Base-by-base conservation (phyloP, 2,888 invertebrate genomes). In the Mycalesis mineus region DNA sequence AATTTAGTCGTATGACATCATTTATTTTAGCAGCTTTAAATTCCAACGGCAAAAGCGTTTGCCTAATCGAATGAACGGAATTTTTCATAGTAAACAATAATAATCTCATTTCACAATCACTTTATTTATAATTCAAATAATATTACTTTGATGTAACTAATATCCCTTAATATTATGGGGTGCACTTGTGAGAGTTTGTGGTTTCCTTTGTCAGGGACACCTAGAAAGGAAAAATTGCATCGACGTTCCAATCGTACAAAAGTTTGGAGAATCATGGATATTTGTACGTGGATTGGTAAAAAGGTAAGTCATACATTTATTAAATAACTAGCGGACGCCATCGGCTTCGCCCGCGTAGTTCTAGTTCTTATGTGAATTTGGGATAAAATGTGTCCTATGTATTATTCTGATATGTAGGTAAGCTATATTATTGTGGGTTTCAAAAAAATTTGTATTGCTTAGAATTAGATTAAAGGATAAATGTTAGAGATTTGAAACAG, bases 221-320 rank as follows among this genome's bases (percentile, higher is more conserved):
- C 84, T 13, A 70, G 82, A 31, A 82, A 74, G 63, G 88, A 87
- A 31, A 80, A 72, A 59, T 73, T 57, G 42, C 60, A 69, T 48
- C 75, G 86, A 4, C 76, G 84, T 11, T 74, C 67, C 36, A 69
- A 64, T 51, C 83, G 79, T 55, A 62, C 81, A 1, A 84, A 76
- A 56, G 68, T 81, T 59, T 85, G 85, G 82, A 78, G 68, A 55
- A 69, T 89, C 39, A 70, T 85, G 61, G 88, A 88, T 58, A 68
- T 89, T 11, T 88, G 87, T 62, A 68, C 84, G 9, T 88, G 88
- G 89, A 82, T 89, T 50, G 88, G 88, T 33, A 82, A 72, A 72
- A 89, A 88, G 85, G 89, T 88, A n/a, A 31, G 28, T 13, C 13
- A 37, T 48, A 15, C 7, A 49, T 15, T 42, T 51, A 22, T 22